phyloP scores from a whole-genome alignment of 2,113 vertebrate species.

The Calidris pugnax region DNA sequence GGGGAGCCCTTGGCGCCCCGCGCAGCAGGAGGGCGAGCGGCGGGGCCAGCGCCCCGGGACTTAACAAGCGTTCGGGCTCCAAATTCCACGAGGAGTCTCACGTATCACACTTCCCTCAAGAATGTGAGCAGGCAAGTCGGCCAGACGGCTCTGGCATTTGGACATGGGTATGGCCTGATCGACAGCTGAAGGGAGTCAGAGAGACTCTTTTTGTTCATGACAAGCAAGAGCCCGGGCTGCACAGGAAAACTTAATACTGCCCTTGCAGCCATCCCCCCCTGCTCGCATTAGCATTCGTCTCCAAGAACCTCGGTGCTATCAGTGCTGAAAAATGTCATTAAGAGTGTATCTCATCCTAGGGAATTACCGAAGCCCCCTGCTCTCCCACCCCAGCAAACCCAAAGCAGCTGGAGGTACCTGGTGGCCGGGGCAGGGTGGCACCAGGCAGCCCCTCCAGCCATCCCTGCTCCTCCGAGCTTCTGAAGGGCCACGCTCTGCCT shows the following conservation, averaged over 20 bases:
- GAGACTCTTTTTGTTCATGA: not conserved
- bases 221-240: not conserved
- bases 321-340: not conserved
- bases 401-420: not conserved
- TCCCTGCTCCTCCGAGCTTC: not conserved
- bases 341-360: not conserved
- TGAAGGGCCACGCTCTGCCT: not conserved
- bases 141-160: constrained; percentile 51
- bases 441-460: not conserved
- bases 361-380: not conserved
- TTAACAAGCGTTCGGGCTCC: not conserved
- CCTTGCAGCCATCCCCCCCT: fast-evolving
- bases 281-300: fast-evolving
- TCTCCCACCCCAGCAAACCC: not conserved
- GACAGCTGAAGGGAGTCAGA: constrained; percentile 21
- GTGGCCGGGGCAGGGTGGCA: not conserved
- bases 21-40: not conserved
- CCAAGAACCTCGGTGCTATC: not conserved
- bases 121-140: constrained; percentile 48
- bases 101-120: constrained; percentile 51
- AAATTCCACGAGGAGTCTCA: not conserved
- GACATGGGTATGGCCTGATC: not conserved
- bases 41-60: not conserved
- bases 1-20: not conserved
- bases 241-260: not conserved